Evolutionary conservation across 2,113 vertebrate species (phyloP), one percentile per base, ranked within the genome.

Genomic region (Centropus bengalensis): DNA sequence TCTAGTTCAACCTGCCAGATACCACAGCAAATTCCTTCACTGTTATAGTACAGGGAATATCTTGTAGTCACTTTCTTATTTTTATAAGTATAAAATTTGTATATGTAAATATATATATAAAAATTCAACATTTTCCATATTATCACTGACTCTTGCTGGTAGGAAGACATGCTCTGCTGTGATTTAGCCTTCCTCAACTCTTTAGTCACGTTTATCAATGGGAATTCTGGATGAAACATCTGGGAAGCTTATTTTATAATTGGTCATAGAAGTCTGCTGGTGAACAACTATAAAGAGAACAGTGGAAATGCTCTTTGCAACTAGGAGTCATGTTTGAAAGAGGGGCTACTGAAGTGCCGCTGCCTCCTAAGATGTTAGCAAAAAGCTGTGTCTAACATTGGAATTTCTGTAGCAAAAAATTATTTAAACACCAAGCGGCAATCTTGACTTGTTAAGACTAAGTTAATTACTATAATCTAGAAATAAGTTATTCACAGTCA

Each of bases 401-500:
- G 38, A 76, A 21, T 68, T 95, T 88, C 89, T 81, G 10, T 73
- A 93, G 88, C 2, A 14, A 78, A 96, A 94, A 86, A 86, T 81
- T 1, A 86, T 88, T 93, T 95, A 70, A 88, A 73, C 58, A 36
- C 82, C 86, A 93, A 94, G 64, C 13, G 5, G 76, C 73, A 94
- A 95, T 94, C 93, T 95, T 78, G 69, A 95, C 69, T 86, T 36
- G 69, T 96, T 96, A 96, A 64, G 76, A 94, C 76, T 81, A 86
- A 96, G 91, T 91, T 97, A 96, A 95, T 97, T 95, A 90, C 88
- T 91, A 45, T 95, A 77, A 93, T 95, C 94, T 90, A 91, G 88
- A 90, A 94, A 49, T 60, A 91, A 93, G 86, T 86, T 94, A 82
- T 96, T 90, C 82, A 91, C 60, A 90, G 71, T 42, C 82, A 93